A percentile compares a stretch with the other conserved stretches of the same genome.
phyloP scores from a whole-genome alignment of 2,797 vertebrate genomes.

The Syndactyla subalaris region DNA sequence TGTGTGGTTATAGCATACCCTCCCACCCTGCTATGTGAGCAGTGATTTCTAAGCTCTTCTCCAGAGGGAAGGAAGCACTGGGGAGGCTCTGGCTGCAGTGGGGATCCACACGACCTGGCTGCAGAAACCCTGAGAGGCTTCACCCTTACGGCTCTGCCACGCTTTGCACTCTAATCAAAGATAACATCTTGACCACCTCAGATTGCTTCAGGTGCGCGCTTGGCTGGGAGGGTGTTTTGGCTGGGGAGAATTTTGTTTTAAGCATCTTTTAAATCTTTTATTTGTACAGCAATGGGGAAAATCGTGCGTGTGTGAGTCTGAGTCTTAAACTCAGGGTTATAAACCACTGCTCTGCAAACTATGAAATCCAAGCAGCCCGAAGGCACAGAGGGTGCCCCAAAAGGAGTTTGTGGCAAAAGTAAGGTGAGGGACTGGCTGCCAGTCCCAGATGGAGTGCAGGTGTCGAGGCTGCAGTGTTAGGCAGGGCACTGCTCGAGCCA shows the following conservation, averaged over 20 bases:
- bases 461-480: background rate
- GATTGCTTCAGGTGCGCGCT: background rate
- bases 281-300: background rate
- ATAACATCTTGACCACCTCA: background rate
- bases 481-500: rapidly evolving
- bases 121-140: background rate
- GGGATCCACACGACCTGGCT: background rate
- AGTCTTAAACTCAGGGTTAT: background rate
- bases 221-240: background rate
- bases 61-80: background rate
- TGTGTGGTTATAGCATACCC: background rate
- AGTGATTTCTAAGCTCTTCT: background rate
- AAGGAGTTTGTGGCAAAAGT: background rate
- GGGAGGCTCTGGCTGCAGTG: background rate
- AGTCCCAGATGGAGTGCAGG: background rate
- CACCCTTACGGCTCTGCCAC: background rate
- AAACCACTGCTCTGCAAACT: background rate
- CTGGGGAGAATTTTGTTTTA: background rate
- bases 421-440: background rate
- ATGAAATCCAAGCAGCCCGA: background rate
- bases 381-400: background rate
- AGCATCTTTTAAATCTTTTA: background rate
- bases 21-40: background rate
- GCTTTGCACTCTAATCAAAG: background rate
- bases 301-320: rapidly evolving